phyloP scores from a whole-genome alignment of 2,888 invertebrate species.

The Drosophila anomelani region DNA sequence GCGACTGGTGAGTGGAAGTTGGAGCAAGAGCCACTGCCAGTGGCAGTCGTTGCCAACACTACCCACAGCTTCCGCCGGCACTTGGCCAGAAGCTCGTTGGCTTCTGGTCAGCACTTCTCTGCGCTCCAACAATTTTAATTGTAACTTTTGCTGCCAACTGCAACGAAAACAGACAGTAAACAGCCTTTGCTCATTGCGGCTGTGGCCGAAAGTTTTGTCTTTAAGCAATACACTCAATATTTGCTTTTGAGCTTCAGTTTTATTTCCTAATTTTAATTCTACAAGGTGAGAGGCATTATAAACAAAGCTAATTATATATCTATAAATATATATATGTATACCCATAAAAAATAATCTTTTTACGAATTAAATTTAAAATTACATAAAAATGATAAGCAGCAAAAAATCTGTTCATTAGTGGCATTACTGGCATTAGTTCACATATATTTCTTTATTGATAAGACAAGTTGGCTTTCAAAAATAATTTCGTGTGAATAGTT shows the following conservation, averaged over 20 bases:
- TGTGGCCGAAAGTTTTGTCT: constrained; percentile 20
- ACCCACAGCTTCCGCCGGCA: constrained; percentile 64
- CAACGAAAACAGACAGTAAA: constrained; percentile 36
- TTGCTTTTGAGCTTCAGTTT: constrained; percentile 5
- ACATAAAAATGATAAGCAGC: not conserved
- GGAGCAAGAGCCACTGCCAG: not conserved
- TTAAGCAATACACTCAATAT: constrained; percentile 4
- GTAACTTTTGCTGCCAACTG: constrained; percentile 63
- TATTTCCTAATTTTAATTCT: not conserved
- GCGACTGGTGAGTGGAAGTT: constrained; percentile 8
- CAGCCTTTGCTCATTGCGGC: constrained; percentile 45
- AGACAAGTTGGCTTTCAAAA: not conserved
- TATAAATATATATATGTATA: no score
- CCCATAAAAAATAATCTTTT: no score
- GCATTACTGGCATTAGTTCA: no score
- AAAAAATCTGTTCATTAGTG: no score
- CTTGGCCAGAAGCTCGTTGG: constrained; percentile 35
- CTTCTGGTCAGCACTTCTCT: constrained; percentile 51
- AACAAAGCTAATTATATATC: not conserved
- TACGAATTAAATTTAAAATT: no score
- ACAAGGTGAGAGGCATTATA: not conserved
- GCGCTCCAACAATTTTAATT: constrained; percentile 70
- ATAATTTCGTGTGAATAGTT: not conserved
- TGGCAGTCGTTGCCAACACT: constrained; percentile 8
- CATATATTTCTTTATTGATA: not conserved